Evolutionary conservation across 2,888 invertebrate genomes (phyloP).

Genomic region (Heteromyza rotundicornis): DNA sequence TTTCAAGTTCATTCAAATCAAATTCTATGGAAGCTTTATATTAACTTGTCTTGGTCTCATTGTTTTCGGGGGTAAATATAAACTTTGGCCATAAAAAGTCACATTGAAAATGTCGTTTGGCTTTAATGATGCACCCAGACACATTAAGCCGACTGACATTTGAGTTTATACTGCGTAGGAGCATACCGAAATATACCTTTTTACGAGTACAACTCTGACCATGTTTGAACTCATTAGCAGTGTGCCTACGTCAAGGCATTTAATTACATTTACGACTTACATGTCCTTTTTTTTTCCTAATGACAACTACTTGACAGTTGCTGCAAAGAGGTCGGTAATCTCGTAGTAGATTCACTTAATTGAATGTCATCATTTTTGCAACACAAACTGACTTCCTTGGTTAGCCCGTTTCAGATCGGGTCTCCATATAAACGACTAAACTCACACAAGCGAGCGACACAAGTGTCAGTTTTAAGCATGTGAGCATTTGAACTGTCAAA

Average conservation of each 20-base stretch:
- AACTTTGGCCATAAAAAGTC: no score
- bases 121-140: no score
- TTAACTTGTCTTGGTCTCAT: no score
- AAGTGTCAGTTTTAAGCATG: background rate
- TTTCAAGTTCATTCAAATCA: background rate
- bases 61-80: no score
- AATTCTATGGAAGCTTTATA: no score
- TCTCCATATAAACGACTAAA: background rate
- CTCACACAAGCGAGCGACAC: background rate
- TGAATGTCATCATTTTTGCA: background rate
- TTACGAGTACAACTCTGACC: no score
- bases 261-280: slow-evolving; percentile 1
- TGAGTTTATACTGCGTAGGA: no score
- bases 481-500: background rate
- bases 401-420: background rate
- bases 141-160: no score
- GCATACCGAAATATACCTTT: no score
- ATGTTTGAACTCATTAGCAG: no score
- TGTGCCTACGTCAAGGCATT: no score
- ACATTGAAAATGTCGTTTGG: no score
- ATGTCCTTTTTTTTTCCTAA: background rate
- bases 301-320: background rate
- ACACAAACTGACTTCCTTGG: background rate
- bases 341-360: background rate
- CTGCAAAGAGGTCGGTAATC: background rate